phyloP scores from a whole-genome alignment of 1,140 invertebrate species.

The Melitaea cinxia region DNA sequence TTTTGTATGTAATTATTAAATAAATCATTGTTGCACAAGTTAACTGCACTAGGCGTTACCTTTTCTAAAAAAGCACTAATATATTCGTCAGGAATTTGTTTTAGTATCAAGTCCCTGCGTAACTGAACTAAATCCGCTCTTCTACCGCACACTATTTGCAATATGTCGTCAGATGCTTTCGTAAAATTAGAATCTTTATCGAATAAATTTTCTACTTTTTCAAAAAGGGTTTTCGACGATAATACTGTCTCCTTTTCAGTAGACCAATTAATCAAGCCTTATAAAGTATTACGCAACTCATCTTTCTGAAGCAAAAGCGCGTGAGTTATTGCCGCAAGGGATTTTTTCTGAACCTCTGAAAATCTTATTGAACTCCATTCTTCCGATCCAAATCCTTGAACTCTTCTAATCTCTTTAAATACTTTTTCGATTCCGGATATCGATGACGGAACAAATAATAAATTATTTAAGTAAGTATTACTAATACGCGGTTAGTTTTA shows the following conservation, averaged over 20 bases:
- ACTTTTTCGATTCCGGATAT: no score
- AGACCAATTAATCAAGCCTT: neutral
- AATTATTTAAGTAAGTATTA: no score
- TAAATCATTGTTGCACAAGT: neutral
- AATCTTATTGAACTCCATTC: no score
- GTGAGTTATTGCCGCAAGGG: conserved; percentile 1
- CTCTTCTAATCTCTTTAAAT: no score
- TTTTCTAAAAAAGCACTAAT: conserved; percentile 18
- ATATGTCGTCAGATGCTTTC: conserved; percentile 33
- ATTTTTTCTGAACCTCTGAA: no score
- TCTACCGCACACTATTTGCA: conserved; percentile 40
- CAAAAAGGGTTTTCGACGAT: neutral
- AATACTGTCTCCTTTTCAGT: neutral
- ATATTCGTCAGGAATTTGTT: conserved; percentile 26
- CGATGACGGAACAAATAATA: no score
- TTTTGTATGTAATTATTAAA: conserved; percentile 23
- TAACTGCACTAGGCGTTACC: conserved; percentile 14
- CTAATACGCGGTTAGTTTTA: no score
- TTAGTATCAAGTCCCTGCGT: conserved; percentile 25
- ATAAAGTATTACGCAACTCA: conserved; percentile 2
- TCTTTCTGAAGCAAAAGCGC: conserved; percentile 2
- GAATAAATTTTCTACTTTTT: conserved; percentile 2
- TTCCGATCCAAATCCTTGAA: no score
- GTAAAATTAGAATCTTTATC: conserved; percentile 23
- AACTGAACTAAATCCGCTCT: conserved; percentile 32